Conservation (phyloP, 2,113 vertebrate species). For the Alaudala cheleensis region DNA sequence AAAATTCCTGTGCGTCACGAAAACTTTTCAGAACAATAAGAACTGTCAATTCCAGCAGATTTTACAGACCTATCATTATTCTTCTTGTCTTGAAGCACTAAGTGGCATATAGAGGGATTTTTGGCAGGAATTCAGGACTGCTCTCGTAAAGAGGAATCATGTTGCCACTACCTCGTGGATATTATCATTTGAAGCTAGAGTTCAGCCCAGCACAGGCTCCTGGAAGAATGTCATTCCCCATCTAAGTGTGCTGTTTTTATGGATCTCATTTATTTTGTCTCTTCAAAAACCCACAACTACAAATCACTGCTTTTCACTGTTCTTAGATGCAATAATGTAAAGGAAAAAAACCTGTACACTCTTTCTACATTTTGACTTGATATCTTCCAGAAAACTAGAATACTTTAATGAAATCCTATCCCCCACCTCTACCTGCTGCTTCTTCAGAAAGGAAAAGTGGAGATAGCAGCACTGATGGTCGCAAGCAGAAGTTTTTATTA, state of each 20-base stretch:
- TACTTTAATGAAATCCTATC: not conserved
- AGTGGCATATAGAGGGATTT: constrained; percentile 8
- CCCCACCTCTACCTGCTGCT: not conserved
- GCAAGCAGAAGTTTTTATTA: not conserved
- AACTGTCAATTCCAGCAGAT: constrained; percentile 63
- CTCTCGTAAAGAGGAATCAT: not conserved
- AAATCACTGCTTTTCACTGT: not conserved
- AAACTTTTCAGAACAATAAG: constrained; percentile 64
- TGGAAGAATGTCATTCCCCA: not conserved
- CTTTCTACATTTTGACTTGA: not conserved
- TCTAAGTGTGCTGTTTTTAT: not conserved
- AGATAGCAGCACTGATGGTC: not conserved
- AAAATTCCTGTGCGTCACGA: constrained; percentile 30
- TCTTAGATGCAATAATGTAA: not conserved
- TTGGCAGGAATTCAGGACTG: constrained; percentile 45
- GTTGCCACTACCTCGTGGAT: not conserved
- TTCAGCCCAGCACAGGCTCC: not conserved
- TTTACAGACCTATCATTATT: constrained; percentile 60
- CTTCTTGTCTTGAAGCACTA: constrained; percentile 57
- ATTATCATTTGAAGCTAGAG: not conserved
- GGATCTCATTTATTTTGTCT: not conserved
- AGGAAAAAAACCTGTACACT: not conserved
- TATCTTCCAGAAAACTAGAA: not conserved
- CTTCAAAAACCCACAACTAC: not conserved
- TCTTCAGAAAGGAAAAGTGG: not conserved